Evolutionary conservation across 2,888 invertebrate species (phyloP), one percentile per base, ranked within the genome.

Genomic region (Drosophila parthenogenetica): DNA sequence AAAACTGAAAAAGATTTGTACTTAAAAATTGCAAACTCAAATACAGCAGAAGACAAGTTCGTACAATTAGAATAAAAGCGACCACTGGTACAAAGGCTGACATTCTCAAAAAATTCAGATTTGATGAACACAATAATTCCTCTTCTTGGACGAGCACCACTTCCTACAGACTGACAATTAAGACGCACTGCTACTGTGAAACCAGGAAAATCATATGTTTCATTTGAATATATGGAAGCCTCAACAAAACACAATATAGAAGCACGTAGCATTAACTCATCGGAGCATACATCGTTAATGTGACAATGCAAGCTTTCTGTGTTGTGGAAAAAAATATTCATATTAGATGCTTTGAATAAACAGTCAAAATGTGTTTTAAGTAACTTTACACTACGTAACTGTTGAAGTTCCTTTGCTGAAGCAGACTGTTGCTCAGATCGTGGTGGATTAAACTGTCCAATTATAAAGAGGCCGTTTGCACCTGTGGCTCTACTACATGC

Each of bases 1-100:
- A 40, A 16, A 16, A 53, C 25, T 8, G 25, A 39, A 16, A 25
- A 11, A 11, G 40, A 40, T 19, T 19, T 50, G 14, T 40, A 53
- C 25, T 16, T 40, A 11, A 51, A 51, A 3, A 51, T 22, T 16
- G 14, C 50, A 39, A 16, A 53, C 14, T 40, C 40, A 25, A 53
- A 40, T n/a, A 40, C 53, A 22, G 40, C 22, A 3, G 40, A 53
- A 35, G 32, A 16, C 10, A 49, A 49, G 17, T 35, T 32, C 11
- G 10, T 32, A 11, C 32, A 8, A 32, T 11, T 32, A 10, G 3
- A 11, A 11, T 32, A 11, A 3, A 32, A 11, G 32, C 10, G 11
- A 32, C 3, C 11, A 32, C 32, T 32, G 5, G 0, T 22, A 22
- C 22, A 22, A 22, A 22, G 22, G 22, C 22, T 22, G 22, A 32